Evolutionary conservation across 2,113 vertebrate species (phyloP).

Genomic region (Illadopsis cleaveri): DNA sequence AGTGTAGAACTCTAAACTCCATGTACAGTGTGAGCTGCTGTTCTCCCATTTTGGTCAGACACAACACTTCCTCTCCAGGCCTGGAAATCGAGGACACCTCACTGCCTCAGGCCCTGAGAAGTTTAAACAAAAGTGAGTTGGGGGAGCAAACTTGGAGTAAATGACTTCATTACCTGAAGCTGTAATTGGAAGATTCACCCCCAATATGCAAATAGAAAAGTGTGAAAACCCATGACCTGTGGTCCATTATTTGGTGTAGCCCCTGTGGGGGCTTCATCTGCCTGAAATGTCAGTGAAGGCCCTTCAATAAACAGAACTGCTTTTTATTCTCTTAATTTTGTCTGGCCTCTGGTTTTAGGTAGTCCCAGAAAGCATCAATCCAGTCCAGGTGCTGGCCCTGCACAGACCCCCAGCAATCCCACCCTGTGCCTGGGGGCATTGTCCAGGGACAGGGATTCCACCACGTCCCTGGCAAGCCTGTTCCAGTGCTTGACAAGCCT

Average conservation of each 20-base stretch:
- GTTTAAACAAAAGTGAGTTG: not conserved
- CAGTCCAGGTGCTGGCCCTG: not conserved
- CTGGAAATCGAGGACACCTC: not conserved
- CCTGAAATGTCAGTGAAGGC: not conserved
- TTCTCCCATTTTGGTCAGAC: no score
- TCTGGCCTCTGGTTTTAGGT: not conserved
- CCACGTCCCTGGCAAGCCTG: not conserved
- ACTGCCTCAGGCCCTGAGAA: not conserved
- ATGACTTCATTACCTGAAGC: not conserved
- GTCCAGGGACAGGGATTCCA: not conserved
- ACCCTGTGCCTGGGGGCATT: rapidly evolving
- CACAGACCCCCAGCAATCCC: not conserved
- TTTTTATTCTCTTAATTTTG: not conserved
- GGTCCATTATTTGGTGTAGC: not conserved
- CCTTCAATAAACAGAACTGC: not conserved
- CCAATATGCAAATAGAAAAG: not conserved
- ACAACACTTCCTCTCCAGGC: not conserved
- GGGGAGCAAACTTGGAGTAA: not conserved
- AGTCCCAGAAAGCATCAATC: not conserved
- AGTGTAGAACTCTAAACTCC: not conserved
- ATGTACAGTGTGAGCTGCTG: not conserved
- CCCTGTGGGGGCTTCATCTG: rapidly evolving
- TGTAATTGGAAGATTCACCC: not conserved
- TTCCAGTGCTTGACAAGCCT: not conserved
- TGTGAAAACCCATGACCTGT: rapidly evolving